Evolutionary conservation across 2,888 invertebrate genomes (phyloP).

Genomic region (Azorinus chamasolen): DNA sequence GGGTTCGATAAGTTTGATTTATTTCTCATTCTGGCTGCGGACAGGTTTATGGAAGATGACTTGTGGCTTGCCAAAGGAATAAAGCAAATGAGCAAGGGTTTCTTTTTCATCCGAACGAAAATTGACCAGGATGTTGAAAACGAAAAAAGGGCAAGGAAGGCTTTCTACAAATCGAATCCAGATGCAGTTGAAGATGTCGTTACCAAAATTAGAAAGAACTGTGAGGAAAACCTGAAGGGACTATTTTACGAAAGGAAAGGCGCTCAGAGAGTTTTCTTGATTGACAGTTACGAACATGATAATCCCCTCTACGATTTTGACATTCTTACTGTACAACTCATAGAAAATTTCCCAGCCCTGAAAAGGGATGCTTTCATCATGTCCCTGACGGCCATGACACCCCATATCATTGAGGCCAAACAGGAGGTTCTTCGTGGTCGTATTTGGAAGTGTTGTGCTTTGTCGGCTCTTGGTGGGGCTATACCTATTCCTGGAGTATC

Average conservation of each 20-base stretch:
- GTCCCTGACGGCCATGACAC: not conserved
- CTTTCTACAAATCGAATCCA: not conserved
- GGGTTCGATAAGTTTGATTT: too few species aligned
- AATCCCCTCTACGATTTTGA: not conserved
- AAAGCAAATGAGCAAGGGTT: constrained; percentile 1
- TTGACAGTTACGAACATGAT: constrained; percentile 9
- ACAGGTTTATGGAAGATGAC: too few species aligned
- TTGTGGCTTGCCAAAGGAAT: constrained; percentile 32
- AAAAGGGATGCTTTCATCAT: too few species aligned
- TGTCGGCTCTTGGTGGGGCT: too few species aligned
- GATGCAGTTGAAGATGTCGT: not conserved
- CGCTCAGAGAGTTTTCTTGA: not conserved
- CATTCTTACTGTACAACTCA: not conserved
- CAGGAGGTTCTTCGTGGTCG: not conserved
- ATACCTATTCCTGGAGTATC: constrained; percentile 15
- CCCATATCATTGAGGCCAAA: constrained; percentile 4
- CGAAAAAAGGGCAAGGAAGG: not conserved
- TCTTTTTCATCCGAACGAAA: too few species aligned
- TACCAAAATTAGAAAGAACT: not conserved
- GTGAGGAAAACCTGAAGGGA: too few species aligned
- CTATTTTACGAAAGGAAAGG: too few species aligned
- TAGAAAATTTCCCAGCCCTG: too few species aligned
- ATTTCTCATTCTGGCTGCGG: too few species aligned
- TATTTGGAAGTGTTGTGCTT: not conserved
- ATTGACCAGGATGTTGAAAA: constrained; percentile 7